Percentiles rank a stretch among this genome's conserved stretches.
Evolutionary conservation across 1,140 invertebrate genomes (phyloP).

Genomic region (Drosophila pruinosa): DNA sequence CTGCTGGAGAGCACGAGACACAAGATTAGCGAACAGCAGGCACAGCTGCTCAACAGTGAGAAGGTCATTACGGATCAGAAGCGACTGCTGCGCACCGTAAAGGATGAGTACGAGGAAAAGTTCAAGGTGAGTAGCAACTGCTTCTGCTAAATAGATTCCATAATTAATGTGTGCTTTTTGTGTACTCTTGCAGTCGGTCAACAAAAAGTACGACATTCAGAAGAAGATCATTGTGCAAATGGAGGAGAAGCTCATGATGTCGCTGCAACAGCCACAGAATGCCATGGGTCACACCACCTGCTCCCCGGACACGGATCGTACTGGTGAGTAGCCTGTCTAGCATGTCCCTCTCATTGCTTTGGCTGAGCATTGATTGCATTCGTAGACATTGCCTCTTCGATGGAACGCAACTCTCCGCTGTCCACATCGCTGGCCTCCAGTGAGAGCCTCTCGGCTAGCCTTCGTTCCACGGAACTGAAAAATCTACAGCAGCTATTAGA

Average conservation of each 20-base stretch:
- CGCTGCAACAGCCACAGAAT: conserved; percentile 83
- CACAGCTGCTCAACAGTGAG: conserved; percentile 83
- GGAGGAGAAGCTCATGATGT: conserved; percentile 87
- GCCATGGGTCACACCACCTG: conserved; percentile 61
- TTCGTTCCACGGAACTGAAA: conserved; percentile 82
- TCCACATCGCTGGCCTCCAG: conserved; percentile 85
- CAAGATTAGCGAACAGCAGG: conserved; percentile 84
- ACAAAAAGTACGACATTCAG: conserved; percentile 89
- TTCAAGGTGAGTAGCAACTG: conserved; percentile 81
- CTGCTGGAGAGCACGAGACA: conserved; percentile 83
- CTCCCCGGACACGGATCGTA: conserved; percentile 81
- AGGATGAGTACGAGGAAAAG: conserved; percentile 84
- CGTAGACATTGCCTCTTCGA: conserved; percentile 83
- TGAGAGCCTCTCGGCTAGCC: conserved; percentile 83
- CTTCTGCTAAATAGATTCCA: background rate
- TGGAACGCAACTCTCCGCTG: conserved; percentile 84
- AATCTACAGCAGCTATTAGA: conserved; percentile 83
- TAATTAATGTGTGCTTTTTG: background rate
- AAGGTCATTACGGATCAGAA: conserved; percentile 84
- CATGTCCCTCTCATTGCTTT: background rate
- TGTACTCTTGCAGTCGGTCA: conserved; percentile 85
- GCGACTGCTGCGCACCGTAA: conserved; percentile 83
- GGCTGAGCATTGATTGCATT: conserved; percentile 10
- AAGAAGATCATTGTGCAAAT: conserved; percentile 87
- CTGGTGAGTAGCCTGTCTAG: conserved; percentile 44